Evolutionary conservation across 1,140 invertebrate genomes (phyloP), one percentile per base, ranked within the genome.

Genomic region (Polyergus mexicanus): DNA sequence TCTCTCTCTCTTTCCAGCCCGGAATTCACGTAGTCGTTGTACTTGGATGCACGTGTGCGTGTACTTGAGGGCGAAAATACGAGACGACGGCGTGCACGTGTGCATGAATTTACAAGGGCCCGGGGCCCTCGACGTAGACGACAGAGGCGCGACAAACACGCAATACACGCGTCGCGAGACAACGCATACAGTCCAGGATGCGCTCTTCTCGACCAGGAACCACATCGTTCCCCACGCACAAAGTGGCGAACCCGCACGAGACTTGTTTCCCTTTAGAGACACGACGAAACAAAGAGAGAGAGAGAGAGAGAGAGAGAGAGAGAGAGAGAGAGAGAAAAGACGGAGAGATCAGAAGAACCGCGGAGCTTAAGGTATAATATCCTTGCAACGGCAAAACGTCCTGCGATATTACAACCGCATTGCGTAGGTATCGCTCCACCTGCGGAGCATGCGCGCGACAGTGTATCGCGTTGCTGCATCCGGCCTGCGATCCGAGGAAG

Each of bases 401-500:
- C 75, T 75, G 65, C 90, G 88, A 92, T 92, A 92, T 92, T 92
- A 92, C 91, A 93, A 93, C 92, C 91, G 92, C 92, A 93, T 91
- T 93, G 92, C 86, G 86, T 87, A 51, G 47, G 1, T 51, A 87
- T 58, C 41, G 66, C n/a, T 80, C 22, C 84, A 84, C 54, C 83
- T 38, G 41, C 38, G 4, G 41, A 81, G 63, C 81, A 74, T 85
- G 83, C 72, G 86, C 80, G 47, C 51, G 35, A 87, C 25, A 10
- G 19, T 44, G 41, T 84, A 87, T 91, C 88, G 86, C 63, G 41
- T 28, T 51, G 68, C 72, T 84, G 86, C 90, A 91, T 90, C 88
- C 91, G 84, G 86, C 77, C 76, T 86, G 68, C 63, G 22, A 83
- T 58, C 80, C 75, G 76, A 72, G 69, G 78, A 71, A 80, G 10